These are phyloP conservation scores for Gortyna flavago DNA, from an alignment of 2,888 invertebrate species.

Conservation along the genomic window DNA sequence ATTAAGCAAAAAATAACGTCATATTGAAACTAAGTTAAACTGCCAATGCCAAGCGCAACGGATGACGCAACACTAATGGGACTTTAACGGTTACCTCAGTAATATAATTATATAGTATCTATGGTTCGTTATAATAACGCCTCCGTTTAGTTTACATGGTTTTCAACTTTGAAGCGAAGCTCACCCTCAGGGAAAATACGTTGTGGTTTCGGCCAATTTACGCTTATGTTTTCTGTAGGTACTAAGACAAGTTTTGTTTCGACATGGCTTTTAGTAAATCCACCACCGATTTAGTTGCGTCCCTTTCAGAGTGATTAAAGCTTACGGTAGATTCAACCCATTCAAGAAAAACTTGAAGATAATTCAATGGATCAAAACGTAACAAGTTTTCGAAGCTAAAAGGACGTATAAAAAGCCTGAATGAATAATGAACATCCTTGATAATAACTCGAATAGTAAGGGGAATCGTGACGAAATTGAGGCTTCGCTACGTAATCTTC, in stretches of 20 bases:
- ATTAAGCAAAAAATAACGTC: constrained; percentile 26
- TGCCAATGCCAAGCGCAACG: constrained; percentile 1
- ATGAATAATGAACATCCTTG: constrained; percentile 58
- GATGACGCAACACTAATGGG: constrained; percentile 20
- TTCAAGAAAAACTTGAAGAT: constrained; percentile 18
- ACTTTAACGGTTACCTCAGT: constrained; percentile 25
- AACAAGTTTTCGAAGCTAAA: constrained; percentile 35
- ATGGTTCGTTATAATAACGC: constrained; percentile 7
- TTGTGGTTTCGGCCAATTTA: constrained; percentile 39
- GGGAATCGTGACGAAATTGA: constrained; percentile 49
- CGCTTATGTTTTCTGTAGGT: constrained; percentile 22
- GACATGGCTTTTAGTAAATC: constrained; percentile 17
- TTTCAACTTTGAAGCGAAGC: constrained; percentile 21
- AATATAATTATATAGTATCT: constrained; percentile 11
- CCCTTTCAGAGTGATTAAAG: not conserved
- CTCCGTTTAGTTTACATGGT: constrained; percentile 18
- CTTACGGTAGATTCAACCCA: not conserved
- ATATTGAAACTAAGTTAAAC: constrained; percentile 14
- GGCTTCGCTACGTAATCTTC: constrained; percentile 61
- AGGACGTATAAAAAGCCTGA: constrained; percentile 35
- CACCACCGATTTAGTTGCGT: not conserved
- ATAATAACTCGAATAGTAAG: constrained; percentile 44
- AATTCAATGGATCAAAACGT: constrained; percentile 36
- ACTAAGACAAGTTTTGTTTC: constrained; percentile 35
- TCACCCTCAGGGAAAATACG: constrained; percentile 37